Evolutionary conservation across 2,888 invertebrate species (phyloP).

Genomic region (Biston betularia): DNA sequence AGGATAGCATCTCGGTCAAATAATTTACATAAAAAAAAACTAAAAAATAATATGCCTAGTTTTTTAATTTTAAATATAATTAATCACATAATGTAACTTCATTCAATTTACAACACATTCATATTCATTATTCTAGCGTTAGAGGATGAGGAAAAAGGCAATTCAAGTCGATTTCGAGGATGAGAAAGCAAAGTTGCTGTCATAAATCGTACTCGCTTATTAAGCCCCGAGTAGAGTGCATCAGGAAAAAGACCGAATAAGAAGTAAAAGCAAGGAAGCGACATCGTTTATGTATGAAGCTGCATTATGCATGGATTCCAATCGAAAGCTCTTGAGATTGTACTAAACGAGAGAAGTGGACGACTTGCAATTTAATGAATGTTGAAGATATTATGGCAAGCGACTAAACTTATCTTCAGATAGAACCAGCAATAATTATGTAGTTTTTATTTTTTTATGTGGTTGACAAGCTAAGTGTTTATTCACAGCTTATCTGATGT

Average conservation of each 20-base stretch:
- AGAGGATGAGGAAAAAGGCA: slow-evolving; percentile 33
- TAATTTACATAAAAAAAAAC: no score
- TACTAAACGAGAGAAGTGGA: slow-evolving; percentile 66
- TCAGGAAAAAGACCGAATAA: slow-evolving; percentile 60
- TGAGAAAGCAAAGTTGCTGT: slow-evolving; percentile 43
- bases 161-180: slow-evolving; percentile 37
- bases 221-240: slow-evolving; percentile 54
- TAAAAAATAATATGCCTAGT: no score
- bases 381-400: neutral
- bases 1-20: no score
- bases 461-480: no score
- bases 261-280: slow-evolving; percentile 69
- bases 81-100: slow-evolving; percentile 40
- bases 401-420: no score
- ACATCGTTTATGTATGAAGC: slow-evolving; percentile 77
- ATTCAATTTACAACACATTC: slow-evolving; percentile 25
- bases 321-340: slow-evolving; percentile 61
- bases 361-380: slow-evolving; percentile 1
- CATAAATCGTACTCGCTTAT: slow-evolving; percentile 55
- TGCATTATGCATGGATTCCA: slow-evolving; percentile 78
- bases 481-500: no score
- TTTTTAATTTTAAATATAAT: neutral
- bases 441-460: no score
- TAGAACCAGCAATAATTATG: no score
- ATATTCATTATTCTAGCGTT: slow-evolving; percentile 27